Evolutionary conservation across 1,140 invertebrate genomes (phyloP).

Genomic region (Drosophila pandora): DNA sequence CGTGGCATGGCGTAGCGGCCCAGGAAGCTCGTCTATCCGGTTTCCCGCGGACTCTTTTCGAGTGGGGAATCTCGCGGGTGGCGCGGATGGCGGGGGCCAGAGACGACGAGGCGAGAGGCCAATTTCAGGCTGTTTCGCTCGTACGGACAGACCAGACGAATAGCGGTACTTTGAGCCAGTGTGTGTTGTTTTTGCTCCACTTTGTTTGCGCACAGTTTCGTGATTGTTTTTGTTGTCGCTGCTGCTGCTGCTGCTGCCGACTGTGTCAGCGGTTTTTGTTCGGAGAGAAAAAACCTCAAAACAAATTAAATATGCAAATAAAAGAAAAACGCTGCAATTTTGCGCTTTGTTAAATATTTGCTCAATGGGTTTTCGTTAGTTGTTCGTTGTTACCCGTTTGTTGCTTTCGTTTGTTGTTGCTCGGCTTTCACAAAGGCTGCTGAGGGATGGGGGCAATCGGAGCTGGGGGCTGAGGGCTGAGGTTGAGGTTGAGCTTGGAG

Average conservation of each 20-base stretch:
- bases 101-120: neutral
- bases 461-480: neutral
- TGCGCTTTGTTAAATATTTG: constrained; percentile 80
- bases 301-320: constrained; percentile 81
- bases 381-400: constrained; percentile 15
- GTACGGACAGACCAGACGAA: constrained; percentile 3
- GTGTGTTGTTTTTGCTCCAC: constrained; percentile 22
- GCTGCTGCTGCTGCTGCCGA: constrained; percentile 24
- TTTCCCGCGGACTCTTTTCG: neutral
- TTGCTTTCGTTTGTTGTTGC: neutral
- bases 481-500: neutral
- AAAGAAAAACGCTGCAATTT: constrained; percentile 75
- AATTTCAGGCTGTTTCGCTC: constrained; percentile 3
- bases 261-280: constrained; percentile 65
- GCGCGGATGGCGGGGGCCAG: too few relatives aligned
- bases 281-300: constrained; percentile 67
- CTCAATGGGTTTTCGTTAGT: constrained; percentile 68
- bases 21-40: neutral
- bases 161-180: constrained; percentile 17
- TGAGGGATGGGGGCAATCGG: neutral
- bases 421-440: neutral
- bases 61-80: neutral
- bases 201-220: constrained; percentile 45
- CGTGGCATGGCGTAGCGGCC: neutral
- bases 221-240: constrained; percentile 44